Percentiles rank a stretch among this genome's conserved stretches.
Evolutionary conservation across 2,113 vertebrate genomes (phyloP).

Genomic region (Ciconia maguari): DNA sequence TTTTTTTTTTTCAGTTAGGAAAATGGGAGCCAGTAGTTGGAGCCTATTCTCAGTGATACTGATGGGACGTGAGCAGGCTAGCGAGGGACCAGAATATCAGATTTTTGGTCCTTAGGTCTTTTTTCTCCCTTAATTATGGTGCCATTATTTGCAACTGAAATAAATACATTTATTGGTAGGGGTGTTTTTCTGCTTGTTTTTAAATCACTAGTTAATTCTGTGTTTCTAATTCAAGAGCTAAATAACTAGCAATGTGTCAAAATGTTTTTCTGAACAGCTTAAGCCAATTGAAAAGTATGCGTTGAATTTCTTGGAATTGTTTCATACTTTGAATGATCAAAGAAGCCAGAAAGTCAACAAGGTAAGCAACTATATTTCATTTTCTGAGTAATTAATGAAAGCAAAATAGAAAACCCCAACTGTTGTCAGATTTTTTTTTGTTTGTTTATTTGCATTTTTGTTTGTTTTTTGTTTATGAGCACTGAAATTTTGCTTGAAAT

Average conservation of each 20-base stretch:
- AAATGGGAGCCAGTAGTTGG: background rate
- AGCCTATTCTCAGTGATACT: background rate
- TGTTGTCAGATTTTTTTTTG: background rate
- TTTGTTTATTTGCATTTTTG: background rate
- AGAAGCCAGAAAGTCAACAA: conserved; percentile 36
- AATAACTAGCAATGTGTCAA: background rate
- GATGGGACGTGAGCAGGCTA: background rate
- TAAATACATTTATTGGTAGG: background rate
- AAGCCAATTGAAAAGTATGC: conserved; percentile 89
- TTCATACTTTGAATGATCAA: conserved; percentile 64
- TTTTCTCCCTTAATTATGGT: background rate
- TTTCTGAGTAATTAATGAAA: background rate
- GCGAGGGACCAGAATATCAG: background rate
- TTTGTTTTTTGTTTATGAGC: background rate
- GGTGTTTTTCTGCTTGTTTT: background rate
- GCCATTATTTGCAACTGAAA: background rate
- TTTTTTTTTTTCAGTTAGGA: background rate
- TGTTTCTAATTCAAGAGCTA: background rate
- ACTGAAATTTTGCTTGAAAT: background rate
- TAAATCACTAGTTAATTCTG: background rate
- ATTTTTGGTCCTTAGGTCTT: background rate
- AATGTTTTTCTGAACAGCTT: conserved; percentile 72
- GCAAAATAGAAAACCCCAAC: background rate
- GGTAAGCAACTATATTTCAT: conserved; percentile 22
- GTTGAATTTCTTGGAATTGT: conserved; percentile 85